phyloP scores from a whole-genome alignment of 2,888 invertebrate species.

The Lasioglossum morio region DNA sequence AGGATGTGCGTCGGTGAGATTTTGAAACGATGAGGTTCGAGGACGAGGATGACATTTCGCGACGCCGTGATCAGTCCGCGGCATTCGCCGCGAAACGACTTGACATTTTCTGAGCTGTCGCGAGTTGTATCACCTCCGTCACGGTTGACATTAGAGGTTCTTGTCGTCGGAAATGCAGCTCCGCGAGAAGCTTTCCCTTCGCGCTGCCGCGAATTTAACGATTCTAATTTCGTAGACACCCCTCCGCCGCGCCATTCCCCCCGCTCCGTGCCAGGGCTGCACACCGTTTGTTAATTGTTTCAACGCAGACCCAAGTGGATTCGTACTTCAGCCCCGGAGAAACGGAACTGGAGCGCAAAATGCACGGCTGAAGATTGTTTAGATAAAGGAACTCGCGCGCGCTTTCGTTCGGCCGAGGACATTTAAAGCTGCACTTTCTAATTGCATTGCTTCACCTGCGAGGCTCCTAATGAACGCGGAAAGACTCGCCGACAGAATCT shows the following conservation, averaged over 20 bases:
- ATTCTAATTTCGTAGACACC: constrained; percentile 63
- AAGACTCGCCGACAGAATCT: constrained; percentile 8
- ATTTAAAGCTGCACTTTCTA: constrained; percentile 59
- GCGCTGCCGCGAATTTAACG: constrained; percentile 53
- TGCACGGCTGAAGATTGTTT: constrained; percentile 64
- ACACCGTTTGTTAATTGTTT: constrained; percentile 68
- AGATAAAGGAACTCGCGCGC: constrained; percentile 57
- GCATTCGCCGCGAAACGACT: constrained; percentile 25
- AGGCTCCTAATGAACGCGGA: constrained; percentile 29
- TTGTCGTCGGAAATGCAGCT: constrained; percentile 21
- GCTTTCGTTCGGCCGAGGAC: constrained; percentile 48
- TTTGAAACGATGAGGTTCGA: background rate
- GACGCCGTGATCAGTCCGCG: constrained; percentile 42
- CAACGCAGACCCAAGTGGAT: constrained; percentile 62
- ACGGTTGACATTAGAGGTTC: constrained; percentile 31
- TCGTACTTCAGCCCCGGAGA: constrained; percentile 50
- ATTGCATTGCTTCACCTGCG: constrained; percentile 33
- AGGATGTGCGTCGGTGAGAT: background rate
- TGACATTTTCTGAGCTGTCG: constrained; percentile 27
- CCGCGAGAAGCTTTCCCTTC: constrained; percentile 33
- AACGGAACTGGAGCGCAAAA: constrained; percentile 63
- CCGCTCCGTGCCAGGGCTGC: constrained; percentile 8
- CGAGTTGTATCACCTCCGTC: background rate
- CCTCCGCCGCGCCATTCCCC: constrained; percentile 38
- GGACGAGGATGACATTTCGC: constrained; percentile 16